Evolutionary conservation across 2,888 invertebrate genomes (phyloP), one percentile per base, ranked within the genome.

Genomic region (Sarcophaga rosellei): DNA sequence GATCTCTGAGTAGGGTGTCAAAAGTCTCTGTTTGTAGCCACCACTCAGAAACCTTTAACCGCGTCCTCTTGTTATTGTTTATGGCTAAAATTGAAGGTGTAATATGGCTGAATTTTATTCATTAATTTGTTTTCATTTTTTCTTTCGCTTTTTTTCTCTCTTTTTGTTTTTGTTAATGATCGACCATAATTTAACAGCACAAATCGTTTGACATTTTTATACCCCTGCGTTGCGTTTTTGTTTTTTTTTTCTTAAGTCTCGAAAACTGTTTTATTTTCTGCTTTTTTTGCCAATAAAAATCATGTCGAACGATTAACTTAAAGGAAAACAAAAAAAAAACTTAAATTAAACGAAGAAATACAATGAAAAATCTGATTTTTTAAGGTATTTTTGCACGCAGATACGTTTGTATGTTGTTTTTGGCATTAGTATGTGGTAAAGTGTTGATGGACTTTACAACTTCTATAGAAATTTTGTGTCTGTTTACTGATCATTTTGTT

Each of bases 131-230:
- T 80, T 80, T 47, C 70, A 80, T 75, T 84, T 79, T 61, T 12
- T 35, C n/a, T n/a, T n/a, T n/a, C n/a, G 23, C 3, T 25, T 10
- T 68, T 75, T 69, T 47, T 62, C 62, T 12, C 74, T 62, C 25
- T 68, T 45, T 68, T 53, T 44, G 81, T 65, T 65, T 73, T 68
- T 63, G 84, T 91, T 92, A 91, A 92, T 91, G 92, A 92, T 90
- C 90, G 88, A 88, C 90, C 92, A 91, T 91, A 91, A 90, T 89
- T 91, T 91, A 90, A 87, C 88, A 88, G 87, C 88, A 89, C 88
- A 88, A 90, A 90, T 88, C 92, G 89, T 90, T 92, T 91, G 92
- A 91, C 91, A 92, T 91, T 91, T 92, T 91, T 91, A 90, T 91
- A 91, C 90, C 87, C 84, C 84, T 72, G 82, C 35, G 35, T 35